Percentiles rank a stretch among this genome's conserved stretches.
Evolutionary conservation across 2,113 vertebrate genomes (phyloP).

Genomic region (Puffinus mauretanicus): DNA sequence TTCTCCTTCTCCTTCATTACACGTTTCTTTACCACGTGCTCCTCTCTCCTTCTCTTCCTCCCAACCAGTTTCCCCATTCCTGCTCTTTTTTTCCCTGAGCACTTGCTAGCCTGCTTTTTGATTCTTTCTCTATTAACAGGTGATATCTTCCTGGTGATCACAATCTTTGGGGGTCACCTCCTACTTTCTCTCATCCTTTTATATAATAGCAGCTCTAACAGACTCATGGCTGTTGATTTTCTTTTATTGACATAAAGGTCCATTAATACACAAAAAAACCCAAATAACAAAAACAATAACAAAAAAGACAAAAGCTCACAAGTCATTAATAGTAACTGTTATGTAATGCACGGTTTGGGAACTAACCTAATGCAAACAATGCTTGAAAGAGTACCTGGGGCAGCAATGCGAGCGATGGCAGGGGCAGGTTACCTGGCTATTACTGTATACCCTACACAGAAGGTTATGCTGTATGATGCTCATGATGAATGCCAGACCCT

Average conservation of each 20-base stretch:
- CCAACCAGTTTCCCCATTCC: background rate
- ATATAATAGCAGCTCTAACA: background rate
- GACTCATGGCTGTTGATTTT: background rate
- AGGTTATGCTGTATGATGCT: background rate
- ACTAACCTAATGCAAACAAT: background rate
- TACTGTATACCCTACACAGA: background rate
- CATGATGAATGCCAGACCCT: background rate
- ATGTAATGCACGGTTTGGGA: background rate
- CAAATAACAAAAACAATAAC: background rate
- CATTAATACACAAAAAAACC: background rate
- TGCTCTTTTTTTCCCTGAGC: background rate
- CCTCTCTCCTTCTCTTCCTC: background rate
- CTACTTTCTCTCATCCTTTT: background rate
- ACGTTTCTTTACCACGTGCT: background rate
- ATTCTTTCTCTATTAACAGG: background rate
- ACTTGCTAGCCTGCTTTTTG: background rate
- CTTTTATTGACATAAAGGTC: background rate
- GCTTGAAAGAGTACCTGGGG: background rate
- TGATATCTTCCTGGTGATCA: background rate
- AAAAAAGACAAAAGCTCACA: background rate
- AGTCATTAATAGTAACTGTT: background rate
- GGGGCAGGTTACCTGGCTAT: background rate
- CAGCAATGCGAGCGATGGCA: background rate
- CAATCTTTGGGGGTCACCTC: background rate
- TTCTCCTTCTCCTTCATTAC: background rate